phyloP scores from a whole-genome alignment of 2,113 vertebrate species.

The Amphiprion ocellaris region DNA sequence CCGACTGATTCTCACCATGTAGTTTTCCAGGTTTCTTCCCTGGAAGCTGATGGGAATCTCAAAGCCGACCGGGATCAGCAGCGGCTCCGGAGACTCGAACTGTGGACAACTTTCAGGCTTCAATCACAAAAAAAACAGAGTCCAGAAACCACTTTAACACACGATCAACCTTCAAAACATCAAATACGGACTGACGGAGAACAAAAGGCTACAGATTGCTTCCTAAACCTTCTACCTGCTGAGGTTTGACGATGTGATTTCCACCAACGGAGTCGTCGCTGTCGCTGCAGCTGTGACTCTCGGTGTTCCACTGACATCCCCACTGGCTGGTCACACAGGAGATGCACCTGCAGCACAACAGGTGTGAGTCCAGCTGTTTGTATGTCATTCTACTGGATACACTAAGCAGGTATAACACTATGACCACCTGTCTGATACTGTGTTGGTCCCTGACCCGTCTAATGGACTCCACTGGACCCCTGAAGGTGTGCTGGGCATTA shows the following conservation, averaged over 20 bases:
- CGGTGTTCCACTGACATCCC: slow-evolving; percentile 94
- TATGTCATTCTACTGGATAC: too few species aligned
- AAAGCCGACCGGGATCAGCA: slow-evolving; percentile 89
- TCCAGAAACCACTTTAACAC: too few species aligned
- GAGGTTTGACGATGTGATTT: slow-evolving; percentile 83
- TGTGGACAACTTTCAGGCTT: slow-evolving; percentile 87
- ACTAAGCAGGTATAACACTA: too few species aligned
- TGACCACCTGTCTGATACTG: too few species aligned
- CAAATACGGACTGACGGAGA: too few species aligned
- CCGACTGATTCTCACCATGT: slow-evolving; percentile 68
- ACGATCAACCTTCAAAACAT: too few species aligned
- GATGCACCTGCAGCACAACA: slow-evolving; percentile 86
- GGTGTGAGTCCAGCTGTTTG: too few species aligned
- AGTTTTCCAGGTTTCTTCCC: slow-evolving; percentile 88
- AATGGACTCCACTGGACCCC: too few species aligned
- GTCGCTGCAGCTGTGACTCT: slow-evolving; percentile 89
- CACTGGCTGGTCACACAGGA: slow-evolving; percentile 93
- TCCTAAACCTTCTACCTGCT: slow-evolving; percentile 80
- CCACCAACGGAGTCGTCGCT: slow-evolving; percentile 40
- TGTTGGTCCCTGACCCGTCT: too few species aligned
- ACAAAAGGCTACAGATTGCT: not conserved
- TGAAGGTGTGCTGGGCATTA: too few species aligned
- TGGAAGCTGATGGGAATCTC: slow-evolving; percentile 87
- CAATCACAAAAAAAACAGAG: not conserved
- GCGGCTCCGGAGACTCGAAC: slow-evolving; percentile 88